Evolutionary conservation across 2,113 vertebrate genomes (phyloP), one percentile per base, ranked within the genome.

Genomic region (Morone chrysops): DNA sequence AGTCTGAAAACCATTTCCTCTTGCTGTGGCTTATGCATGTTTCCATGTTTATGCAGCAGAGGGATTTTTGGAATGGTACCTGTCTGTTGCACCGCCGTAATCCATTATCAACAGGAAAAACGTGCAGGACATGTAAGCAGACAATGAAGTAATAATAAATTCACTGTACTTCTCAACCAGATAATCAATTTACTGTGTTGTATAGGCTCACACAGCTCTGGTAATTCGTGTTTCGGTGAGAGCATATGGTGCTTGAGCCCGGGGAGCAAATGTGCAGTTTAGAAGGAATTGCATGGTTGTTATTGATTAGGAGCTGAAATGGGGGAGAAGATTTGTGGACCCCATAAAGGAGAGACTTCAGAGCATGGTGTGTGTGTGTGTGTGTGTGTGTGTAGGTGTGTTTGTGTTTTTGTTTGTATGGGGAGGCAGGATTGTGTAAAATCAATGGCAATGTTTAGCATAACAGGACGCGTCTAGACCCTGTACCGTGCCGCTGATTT

Each of bases 251-350:
- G 25, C 62, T 50, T 66, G 48, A 84, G 61, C 57, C 67, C 4
- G 11, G 62, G 67, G 76, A 89, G 79, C 71, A 80, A 85, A 89
- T 87, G 78, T 70, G 87, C 82, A 78, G 70, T 87, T 92, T 81
- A 85, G 86, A 85, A 76, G 70, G 76, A 90, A 89, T 75, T 82
- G 88, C 83, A 78, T 83, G 85, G 88, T 80, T 69, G 63, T 87
- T 93, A 93, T 89, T 91, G 90, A 93, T 91, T 75, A 87, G 77
- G 73, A 74, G 59, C 45, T 75, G 84, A 82, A 90, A 89, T 80
- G 41, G 54, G 59, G 65, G 62, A 51, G n/a, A 61, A 78, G 85
- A 89, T 90, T 88, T 87, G 84, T 91, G 65, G 73, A 87, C 71
- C 62, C 78, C 60, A 47, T 90, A 82, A 83, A 88, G 51, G 80